Conservation (phyloP, 2,888 invertebrate species). For the Synergus gifuensis region DNA sequence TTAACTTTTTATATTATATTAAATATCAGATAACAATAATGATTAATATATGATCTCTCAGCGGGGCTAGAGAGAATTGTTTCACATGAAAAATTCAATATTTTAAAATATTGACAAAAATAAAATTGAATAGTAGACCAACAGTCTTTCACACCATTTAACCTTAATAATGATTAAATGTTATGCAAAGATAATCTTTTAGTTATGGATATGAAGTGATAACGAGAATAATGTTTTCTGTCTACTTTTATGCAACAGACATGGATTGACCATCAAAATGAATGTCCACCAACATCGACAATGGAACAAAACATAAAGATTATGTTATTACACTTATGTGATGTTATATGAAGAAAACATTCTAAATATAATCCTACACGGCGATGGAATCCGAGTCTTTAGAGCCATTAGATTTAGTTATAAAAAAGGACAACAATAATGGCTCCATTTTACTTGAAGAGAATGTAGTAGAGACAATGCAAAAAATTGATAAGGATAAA, state of each 20-base stretch:
- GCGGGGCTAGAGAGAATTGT: no score
- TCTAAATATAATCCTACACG: constrained; percentile 53
- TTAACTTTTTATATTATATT: no score
- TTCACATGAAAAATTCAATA: no score
- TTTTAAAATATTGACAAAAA: no score
- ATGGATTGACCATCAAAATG: neutral
- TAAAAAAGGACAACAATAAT: constrained; percentile 70
- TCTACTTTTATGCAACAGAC: neutral
- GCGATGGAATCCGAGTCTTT: constrained; percentile 77
- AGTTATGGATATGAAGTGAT: neutral
- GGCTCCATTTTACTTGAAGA: constrained; percentile 51
- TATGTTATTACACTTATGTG: neutral
- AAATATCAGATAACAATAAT: no score
- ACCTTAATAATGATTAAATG: neutral
- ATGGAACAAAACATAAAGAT: neutral
- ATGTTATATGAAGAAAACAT: constrained; percentile 28
- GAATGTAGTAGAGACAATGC: constrained; percentile 45
- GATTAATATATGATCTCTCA: no score
- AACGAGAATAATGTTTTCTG: neutral
- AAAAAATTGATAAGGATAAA: constrained; percentile 52
- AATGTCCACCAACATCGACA: neutral
- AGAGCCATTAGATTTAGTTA: constrained; percentile 80
- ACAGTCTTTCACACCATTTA: no score
- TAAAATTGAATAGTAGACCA: no score
- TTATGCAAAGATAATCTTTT: neutral